A percentile compares a stretch with the other conserved stretches of the same genome.
Evolutionary conservation across 2,888 invertebrate genomes (phyloP).

Genomic region (Proisotoma minuta): DNA sequence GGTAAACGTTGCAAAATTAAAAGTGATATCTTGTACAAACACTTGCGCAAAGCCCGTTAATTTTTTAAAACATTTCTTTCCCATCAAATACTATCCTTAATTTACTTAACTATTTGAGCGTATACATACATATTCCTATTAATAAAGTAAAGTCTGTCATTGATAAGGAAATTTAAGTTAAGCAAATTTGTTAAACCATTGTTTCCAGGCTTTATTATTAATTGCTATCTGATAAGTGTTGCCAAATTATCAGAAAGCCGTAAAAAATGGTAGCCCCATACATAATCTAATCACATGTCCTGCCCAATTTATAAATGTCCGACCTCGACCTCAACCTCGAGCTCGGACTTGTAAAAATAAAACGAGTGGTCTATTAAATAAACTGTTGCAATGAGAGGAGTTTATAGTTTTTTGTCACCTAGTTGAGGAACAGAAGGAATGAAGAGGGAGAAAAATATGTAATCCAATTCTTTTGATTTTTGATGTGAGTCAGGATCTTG

Average conservation of each 20-base stretch:
- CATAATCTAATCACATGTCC: neutral
- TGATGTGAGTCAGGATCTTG: neutral
- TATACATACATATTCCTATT: too few species aligned
- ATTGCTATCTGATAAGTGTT: neutral
- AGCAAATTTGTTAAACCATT: neutral
- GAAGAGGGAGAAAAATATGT: neutral
- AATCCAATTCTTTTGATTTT: slow-evolving; percentile 3
- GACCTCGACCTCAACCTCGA: neutral
- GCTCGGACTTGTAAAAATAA: neutral
- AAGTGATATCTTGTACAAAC: neutral
- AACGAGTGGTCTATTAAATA: too few species aligned
- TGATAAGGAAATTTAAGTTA: neutral
- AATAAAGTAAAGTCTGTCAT: slow-evolving; percentile 2
- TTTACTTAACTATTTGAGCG: too few species aligned
- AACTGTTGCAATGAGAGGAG: too few species aligned
- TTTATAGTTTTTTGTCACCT: too few species aligned
- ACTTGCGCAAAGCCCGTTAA: too few species aligned
- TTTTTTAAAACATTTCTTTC: too few species aligned
- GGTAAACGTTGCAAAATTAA: neutral
- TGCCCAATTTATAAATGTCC: neutral
- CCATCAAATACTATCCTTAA: too few species aligned
- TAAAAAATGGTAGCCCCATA: neutral
- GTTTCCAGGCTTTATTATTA: neutral
- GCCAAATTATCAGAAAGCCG: neutral
- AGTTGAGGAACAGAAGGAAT: too few species aligned